Evolutionary conservation across 2,797 vertebrate genomes (phyloP).

Genomic region (Sebastes minor): DNA sequence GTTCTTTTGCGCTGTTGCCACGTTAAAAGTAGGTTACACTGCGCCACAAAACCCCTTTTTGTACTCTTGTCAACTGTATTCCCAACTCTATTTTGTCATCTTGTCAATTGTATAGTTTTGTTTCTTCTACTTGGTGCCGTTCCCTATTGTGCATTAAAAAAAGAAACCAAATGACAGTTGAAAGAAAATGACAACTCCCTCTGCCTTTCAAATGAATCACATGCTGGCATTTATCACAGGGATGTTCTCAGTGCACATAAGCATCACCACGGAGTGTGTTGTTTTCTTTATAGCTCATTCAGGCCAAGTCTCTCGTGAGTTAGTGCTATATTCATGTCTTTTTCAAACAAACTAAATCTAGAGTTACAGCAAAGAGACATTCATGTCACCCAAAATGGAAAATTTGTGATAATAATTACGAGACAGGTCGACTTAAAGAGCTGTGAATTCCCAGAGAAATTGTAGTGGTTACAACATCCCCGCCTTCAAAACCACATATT

Average conservation of each 20-base stretch:
- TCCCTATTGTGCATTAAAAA: conserved; percentile 11
- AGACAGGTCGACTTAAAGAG: conserved; percentile 17
- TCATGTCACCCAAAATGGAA: conserved; percentile 25
- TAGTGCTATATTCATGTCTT: conserved; percentile 26
- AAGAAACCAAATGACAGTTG: conserved; percentile 36
- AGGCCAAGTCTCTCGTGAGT: conserved; percentile 20
- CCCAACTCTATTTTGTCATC: conserved; percentile 32
- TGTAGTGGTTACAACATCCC: conserved; percentile 20
- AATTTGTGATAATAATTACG: conserved; percentile 17
- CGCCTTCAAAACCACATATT: conserved; percentile 51
- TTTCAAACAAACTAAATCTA: conserved; percentile 21
- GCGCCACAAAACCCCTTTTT: conserved; percentile 23
- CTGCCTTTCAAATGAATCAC: conserved; percentile 18
- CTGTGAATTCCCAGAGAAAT: conserved; percentile 10
- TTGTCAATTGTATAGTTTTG: conserved; percentile 31
- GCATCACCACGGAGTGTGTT: neutral
- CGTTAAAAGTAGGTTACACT: conserved; percentile 44
- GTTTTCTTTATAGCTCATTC: conserved; percentile 25
- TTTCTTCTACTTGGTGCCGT: conserved; percentile 10
- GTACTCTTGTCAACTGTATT: conserved; percentile 38
- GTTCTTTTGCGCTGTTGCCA: neutral
- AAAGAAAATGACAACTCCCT: conserved; percentile 35
- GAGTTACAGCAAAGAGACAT: neutral
- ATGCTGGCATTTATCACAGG: neutral
- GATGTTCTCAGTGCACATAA: neutral